Base-by-base conservation (phyloP, 2,888 invertebrate species). In the Slavum lentiscoides region DNA sequence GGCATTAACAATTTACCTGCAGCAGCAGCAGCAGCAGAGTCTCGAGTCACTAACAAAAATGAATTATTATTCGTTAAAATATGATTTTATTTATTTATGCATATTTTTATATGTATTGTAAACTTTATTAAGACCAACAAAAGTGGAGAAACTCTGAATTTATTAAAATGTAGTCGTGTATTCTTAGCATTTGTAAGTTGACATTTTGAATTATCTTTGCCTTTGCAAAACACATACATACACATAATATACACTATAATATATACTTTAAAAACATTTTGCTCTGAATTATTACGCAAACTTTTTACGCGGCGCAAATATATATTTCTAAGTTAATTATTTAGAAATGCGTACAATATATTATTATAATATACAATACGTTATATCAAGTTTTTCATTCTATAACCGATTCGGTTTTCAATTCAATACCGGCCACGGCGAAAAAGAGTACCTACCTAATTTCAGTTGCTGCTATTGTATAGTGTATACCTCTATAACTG, bases 41-140 rank as follows among this genome's bases (percentile, higher is more conserved):
- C 58, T 68, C 39, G 67, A 75, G 75, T 75, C 58, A 43, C 75
- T 68, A 70, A 77, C 69, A 70, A 77, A 77, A 77, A 69, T 77
- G 62, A 77, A 77, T 77, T 77, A 77, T 69, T 77, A 77, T 77
- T 70, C 69, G 69, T 77, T 77, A 77, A 69, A 77, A 69, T 77
- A 77, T 77, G 61, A 77, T 69, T 77, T 77, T 77, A 77, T 77
- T 77, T 77, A 77, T 70, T 77, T 77, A 77, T 77, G 68, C 69
- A 77, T 77, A 77, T 70, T 77, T 77, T 77, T 77, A 69, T 77
- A 69, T 77, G 55, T 77, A 76, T 77, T 70, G 61, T 69, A 77
- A 77, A 77, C 69, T 77, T 77, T 77, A 62, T 77, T 62, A 77
- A 77, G 77, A 69, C 68, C 49, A 77, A 77, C 75, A 76, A 76